phyloP scores from a whole-genome alignment of 2,797 vertebrate species.

The Buphagus erythrorhynchus region DNA sequence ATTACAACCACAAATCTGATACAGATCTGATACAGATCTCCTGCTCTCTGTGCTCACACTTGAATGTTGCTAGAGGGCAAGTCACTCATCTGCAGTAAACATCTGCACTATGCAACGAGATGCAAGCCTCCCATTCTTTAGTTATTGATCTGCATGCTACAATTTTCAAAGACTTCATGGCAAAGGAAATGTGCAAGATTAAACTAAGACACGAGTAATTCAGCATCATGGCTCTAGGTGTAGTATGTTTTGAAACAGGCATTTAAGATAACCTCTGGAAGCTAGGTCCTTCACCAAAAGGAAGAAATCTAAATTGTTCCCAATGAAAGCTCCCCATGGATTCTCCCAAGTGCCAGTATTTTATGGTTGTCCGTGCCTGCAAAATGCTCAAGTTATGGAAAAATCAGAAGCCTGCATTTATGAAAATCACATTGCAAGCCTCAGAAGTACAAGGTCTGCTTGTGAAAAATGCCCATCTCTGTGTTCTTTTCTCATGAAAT shows the following conservation, averaged over 20 bases:
- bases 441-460: not conserved
- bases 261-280: not conserved
- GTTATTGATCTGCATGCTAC: not conserved
- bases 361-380: not conserved
- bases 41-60: fast-evolving
- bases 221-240: not conserved
- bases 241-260: not conserved
- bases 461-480: not conserved
- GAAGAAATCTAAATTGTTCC: not conserved
- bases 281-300: not conserved
- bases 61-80: not conserved
- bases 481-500: not conserved
- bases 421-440: not conserved
- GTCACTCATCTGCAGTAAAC: not conserved
- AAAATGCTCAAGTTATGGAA: not conserved
- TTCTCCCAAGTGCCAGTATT: not conserved
- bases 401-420: not conserved
- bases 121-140: not conserved
- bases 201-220: not conserved
- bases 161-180: not conserved
- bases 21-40: not conserved
- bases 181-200: not conserved
- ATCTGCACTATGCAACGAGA: not conserved
- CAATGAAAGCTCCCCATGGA: not conserved
- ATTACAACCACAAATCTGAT: not conserved